These are phyloP conservation scores for Paracentrotus lividus DNA, from an alignment of 53 echinoderm and acorn worm species.

Conservation along the genomic window DNA sequence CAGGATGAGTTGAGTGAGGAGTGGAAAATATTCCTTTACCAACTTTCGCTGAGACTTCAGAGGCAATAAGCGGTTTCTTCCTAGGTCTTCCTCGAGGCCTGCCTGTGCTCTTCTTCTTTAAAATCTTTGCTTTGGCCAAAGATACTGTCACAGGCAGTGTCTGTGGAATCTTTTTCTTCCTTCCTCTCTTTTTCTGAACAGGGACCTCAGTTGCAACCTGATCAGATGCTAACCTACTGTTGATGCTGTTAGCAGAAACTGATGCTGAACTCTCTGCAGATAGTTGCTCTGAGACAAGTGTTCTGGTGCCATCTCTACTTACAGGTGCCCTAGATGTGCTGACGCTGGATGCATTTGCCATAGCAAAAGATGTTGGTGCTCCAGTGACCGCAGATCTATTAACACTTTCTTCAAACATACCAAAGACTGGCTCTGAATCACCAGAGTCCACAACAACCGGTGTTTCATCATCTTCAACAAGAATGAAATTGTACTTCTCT, in stretches of 20 bases:
- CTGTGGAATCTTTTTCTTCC: constrained; percentile 43
- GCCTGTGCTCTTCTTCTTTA: constrained; percentile 45
- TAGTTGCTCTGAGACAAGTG: background rate
- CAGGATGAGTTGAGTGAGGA: background rate
- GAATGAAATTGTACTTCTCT: constrained; percentile 54
- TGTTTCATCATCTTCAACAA: constrained; percentile 38
- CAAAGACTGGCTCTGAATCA: constrained; percentile 61
- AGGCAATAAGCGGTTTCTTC: constrained; percentile 35
- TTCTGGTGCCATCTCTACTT: background rate
- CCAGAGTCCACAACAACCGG: background rate
- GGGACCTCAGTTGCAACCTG: background rate
- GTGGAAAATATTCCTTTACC: too few relatives aligned
- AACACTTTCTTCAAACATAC: constrained; percentile 30
- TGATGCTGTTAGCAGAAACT: background rate
- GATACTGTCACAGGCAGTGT: background rate
- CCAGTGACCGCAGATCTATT: background rate
- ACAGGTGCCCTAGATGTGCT: background rate
- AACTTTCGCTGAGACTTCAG: constrained; percentile 8
- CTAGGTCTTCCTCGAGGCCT: constrained; percentile 44
- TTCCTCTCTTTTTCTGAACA: constrained; percentile 48
- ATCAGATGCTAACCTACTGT: background rate
- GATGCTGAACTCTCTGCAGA: background rate
- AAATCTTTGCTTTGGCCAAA: constrained; percentile 30
- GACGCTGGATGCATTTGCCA: background rate
- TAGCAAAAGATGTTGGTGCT: constrained; percentile 19